Base-by-base conservation (phyloP, 2,797 vertebrate genomes). In the Enteromius paludinosus region DNA sequence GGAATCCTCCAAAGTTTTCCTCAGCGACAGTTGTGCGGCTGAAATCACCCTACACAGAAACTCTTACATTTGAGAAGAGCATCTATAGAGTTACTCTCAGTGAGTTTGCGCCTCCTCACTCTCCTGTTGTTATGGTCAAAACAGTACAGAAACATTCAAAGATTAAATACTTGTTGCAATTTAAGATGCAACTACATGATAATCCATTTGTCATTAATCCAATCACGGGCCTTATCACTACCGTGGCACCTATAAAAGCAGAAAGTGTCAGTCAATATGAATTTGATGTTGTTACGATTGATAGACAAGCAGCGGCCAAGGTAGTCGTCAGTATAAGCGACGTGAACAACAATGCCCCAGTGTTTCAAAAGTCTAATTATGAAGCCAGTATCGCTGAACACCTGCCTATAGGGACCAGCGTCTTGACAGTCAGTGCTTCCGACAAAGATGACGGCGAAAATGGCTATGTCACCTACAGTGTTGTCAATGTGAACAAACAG, bases 381-480 rank as follows among this genome's bases (percentile, higher is more conserved):
- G 92, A 93, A 88, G 93, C 93, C 1, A 92, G 93, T 11, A 94
- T 96, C 0, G 92, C 95, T 86, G 96, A 97, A 86, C 95, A 96
- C 11, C 89, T 92, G 17, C 94, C 94, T 8, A 0, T 94, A 33
- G 95, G 96, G 43, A 95, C 94, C 0, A 94, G 91, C 9, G 87
- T 97, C 20, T 59, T 95, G 89, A 92, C 86, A 8, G 93, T 96
- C 59, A 95, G 88, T 17, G 96, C 96, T 0, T 86, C 86, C 0
- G 96, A 97, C 87, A 90, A 91, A 0, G 96, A 97, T 11, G 94
- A 94, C 56, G 95, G 95, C 0, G 96, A 97, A 85, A 94, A 96
- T 17, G 96, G 96, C 23, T 96, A 96, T 11, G 94, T 97, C 80
- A 96, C 96, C 1, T 97, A 97, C 49, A 96, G 93, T 79, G 94